phyloP scores from a whole-genome alignment of 2,888 invertebrate genomes.

The Linnaemya vulpina region DNA sequence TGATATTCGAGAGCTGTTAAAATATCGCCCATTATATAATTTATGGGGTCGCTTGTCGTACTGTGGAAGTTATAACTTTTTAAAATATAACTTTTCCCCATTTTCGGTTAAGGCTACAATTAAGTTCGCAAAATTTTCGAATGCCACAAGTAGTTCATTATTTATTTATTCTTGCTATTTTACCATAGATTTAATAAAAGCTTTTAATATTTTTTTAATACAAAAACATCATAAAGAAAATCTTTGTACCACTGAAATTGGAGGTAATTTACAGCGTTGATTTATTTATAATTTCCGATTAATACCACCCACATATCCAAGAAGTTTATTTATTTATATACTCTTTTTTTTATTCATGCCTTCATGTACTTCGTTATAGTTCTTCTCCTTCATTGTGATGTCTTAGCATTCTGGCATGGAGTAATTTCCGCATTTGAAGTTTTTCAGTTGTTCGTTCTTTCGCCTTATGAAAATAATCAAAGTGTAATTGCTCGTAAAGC shows the following conservation, averaged over 20 bases:
- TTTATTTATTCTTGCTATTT: too few species aligned
- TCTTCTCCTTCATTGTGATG: slow-evolving; percentile 24
- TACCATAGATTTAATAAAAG: neutral
- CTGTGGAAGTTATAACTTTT: too few species aligned
- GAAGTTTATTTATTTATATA: slow-evolving; percentile 36
- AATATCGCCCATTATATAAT: too few species aligned
- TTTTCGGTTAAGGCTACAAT: too few species aligned
- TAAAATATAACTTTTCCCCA: too few species aligned
- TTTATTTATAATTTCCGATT: neutral
- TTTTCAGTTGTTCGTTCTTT: too few species aligned
- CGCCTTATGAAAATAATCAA: slow-evolving; percentile 69
- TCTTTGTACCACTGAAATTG: neutral
- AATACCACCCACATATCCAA: slow-evolving; percentile 64
- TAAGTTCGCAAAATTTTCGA: too few species aligned
- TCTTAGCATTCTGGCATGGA: slow-evolving; percentile 42
- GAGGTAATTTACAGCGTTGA: slow-evolving; percentile 10
- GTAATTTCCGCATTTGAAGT: slow-evolving; percentile 67
- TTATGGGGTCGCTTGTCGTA: too few species aligned
- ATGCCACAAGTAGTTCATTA: too few species aligned
- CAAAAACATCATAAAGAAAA: neutral
- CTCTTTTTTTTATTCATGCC: neutral
- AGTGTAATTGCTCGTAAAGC: slow-evolving; percentile 70
- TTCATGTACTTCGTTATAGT: slow-evolving; percentile 27
- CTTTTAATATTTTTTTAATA: neutral
- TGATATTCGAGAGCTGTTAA: too few species aligned